Conservation (phyloP, 2,113 vertebrate species). For the Laterallus jamaicensis region DNA sequence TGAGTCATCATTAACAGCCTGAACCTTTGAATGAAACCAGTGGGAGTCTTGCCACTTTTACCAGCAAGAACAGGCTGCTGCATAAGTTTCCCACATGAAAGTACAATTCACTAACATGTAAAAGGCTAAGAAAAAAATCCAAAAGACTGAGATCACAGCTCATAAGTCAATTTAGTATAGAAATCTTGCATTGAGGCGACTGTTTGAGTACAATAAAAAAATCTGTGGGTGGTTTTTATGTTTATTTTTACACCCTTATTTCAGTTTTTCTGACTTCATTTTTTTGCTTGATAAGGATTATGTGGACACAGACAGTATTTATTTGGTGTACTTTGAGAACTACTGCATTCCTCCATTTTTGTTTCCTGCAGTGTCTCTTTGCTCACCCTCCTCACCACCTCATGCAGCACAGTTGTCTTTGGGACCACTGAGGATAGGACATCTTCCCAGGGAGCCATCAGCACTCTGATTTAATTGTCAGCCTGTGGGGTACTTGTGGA, state of each 20-base stretch:
- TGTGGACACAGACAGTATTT: not conserved
- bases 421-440: not conserved
- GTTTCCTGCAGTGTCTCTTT: not conserved
- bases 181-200: not conserved
- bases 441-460: not conserved
- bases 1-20: conserved; percentile 57
- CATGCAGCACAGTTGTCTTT: not conserved
- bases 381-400: not conserved
- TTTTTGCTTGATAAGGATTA: not conserved
- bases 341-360: not conserved
- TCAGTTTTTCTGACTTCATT: not conserved
- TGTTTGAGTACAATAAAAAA: not conserved
- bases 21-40: conserved; percentile 62
- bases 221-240: not conserved
- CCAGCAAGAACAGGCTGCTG: conserved; percentile 34
- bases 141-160: not conserved
- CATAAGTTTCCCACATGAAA: conserved; percentile 14
- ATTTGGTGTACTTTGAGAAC: not conserved
- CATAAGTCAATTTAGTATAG: not conserved
- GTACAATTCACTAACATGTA: not conserved
- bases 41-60: conserved; percentile 56
- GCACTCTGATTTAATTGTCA: not conserved
- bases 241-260: not conserved
- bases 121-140: not conserved
- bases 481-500: not conserved